Conservation (phyloP, 1,140 invertebrate genomes). For the Drosophila mojavensis region DNA sequence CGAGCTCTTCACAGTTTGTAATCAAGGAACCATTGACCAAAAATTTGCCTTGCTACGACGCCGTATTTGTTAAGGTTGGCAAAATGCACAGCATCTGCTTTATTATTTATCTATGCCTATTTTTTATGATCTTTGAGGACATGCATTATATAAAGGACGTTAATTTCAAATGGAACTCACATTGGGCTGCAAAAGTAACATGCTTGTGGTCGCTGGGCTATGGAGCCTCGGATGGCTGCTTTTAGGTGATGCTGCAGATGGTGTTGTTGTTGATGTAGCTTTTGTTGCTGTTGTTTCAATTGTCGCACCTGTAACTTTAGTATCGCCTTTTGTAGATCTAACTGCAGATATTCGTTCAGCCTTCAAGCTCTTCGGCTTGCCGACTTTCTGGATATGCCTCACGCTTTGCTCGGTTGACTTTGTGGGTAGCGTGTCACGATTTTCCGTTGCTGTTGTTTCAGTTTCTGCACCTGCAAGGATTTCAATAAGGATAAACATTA, state of each 20-base stretch:
- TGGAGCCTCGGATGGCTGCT: slow-evolving; percentile 70
- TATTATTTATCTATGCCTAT: neutral
- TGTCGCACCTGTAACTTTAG: slow-evolving; percentile 18
- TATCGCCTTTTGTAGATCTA: slow-evolving; percentile 22
- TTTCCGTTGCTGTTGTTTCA: slow-evolving; percentile 46
- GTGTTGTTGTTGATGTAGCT: slow-evolving; percentile 32
- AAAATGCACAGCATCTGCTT: slow-evolving; percentile 18
- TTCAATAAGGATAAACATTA: slow-evolving; percentile 13
- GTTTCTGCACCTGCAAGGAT: slow-evolving; percentile 60
- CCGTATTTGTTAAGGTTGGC: slow-evolving; percentile 25
- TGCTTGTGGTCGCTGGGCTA: slow-evolving; percentile 79
- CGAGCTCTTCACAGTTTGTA: slow-evolving; percentile 48
- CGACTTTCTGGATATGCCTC: slow-evolving; percentile 11
- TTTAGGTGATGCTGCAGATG: slow-evolving; percentile 47
- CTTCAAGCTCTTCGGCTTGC: slow-evolving; percentile 53
- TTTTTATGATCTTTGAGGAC: no score
- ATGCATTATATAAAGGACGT: no score
- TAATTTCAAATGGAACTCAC: slow-evolving; percentile 55
- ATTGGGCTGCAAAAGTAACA: slow-evolving; percentile 84
- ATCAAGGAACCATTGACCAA: slow-evolving; percentile 57
- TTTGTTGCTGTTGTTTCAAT: neutral
- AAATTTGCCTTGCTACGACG: slow-evolving; percentile 16
- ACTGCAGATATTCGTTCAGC: slow-evolving; percentile 35
- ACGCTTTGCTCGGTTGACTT: slow-evolving; percentile 16
- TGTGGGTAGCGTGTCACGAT: slow-evolving; percentile 35